A percentile compares a stretch with the other conserved stretches of the same genome.
Evolutionary conservation across 2,113 vertebrate species (phyloP).

Genomic region (Percina caprodes): DNA sequence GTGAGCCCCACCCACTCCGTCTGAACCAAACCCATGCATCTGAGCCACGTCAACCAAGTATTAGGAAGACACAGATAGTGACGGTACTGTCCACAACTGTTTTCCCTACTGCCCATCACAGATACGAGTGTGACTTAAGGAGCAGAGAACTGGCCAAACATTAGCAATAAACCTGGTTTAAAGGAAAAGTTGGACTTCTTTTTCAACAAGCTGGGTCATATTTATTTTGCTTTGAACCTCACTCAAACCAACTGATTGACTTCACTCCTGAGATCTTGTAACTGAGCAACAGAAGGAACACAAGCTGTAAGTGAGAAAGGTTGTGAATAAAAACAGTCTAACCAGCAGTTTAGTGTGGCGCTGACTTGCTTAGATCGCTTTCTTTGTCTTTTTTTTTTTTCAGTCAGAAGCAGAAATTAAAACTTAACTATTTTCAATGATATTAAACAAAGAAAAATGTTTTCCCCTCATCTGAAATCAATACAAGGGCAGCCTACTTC

Average conservation of each 20-base stretch:
- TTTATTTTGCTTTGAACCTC: not conserved
- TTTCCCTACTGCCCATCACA: slow-evolving; percentile 12
- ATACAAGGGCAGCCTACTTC: too few species aligned
- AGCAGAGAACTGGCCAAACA: slow-evolving; percentile 6
- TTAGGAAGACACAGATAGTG: not conserved
- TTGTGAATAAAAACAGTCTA: not conserved
- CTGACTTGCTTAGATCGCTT: too few species aligned
- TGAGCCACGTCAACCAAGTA: slow-evolving; percentile 15
- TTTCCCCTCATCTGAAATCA: too few species aligned
- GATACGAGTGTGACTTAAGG: not conserved
- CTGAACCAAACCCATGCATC: not conserved
- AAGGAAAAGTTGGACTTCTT: not conserved
- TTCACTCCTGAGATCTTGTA: not conserved
- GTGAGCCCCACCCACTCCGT: not conserved
- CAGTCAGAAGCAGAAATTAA: too few species aligned
- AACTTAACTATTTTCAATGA: too few species aligned
- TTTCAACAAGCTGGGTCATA: not conserved
- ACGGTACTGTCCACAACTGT: not conserved
- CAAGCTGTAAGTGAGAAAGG: not conserved
- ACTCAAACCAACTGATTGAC: not conserved
- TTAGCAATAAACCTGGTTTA: not conserved
- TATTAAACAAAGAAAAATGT: too few species aligned
- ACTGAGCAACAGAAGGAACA: not conserved
- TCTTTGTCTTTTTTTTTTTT: too few species aligned
- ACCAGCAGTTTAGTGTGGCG: too few species aligned